These are phyloP conservation scores for Hipparchia semele DNA, from an alignment of 2,888 invertebrate species.

Conservation along the genomic window DNA sequence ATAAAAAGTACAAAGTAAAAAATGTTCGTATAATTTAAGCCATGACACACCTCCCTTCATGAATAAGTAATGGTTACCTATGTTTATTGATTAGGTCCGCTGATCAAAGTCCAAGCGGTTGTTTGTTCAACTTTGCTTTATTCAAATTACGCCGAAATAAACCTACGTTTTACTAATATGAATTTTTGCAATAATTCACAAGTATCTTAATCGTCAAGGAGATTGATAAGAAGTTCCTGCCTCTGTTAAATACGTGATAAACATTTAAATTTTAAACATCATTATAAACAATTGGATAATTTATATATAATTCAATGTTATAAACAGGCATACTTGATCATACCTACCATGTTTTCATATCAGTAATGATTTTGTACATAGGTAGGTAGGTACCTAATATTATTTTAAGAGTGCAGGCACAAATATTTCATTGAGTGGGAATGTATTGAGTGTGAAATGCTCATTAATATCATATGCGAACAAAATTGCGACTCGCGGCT, in stretches of 20 bases:
- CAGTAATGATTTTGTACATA: background rate
- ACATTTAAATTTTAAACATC: too few relatives aligned
- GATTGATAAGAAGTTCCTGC: too few relatives aligned
- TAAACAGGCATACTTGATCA: background rate
- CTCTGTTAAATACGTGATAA: too few relatives aligned
- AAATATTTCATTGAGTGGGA: background rate
- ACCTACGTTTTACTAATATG: too few relatives aligned
- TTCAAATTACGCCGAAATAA: conserved; percentile 7
- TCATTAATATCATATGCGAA: background rate
- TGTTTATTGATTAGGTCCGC: conserved; percentile 26
- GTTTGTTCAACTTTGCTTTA: conserved; percentile 9
- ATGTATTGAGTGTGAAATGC: background rate
- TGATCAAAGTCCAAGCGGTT: conserved; percentile 27
- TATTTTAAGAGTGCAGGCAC: background rate
- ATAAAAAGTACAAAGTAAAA: background rate
- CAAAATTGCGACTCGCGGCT: background rate
- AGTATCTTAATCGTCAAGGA: too few relatives aligned
- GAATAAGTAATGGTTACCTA: conserved; percentile 23
- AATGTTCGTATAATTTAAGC: conserved; percentile 4
- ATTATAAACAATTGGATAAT: too few relatives aligned
- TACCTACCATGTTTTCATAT: background rate
- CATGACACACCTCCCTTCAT: conserved; percentile 26
- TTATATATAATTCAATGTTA: too few relatives aligned
- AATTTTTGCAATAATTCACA: too few relatives aligned
- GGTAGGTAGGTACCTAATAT: too few relatives aligned